Evolutionary conservation across 2,113 vertebrate species (phyloP), one percentile per base, ranked within the genome.

Genomic region (Butastur rufipennis): DNA sequence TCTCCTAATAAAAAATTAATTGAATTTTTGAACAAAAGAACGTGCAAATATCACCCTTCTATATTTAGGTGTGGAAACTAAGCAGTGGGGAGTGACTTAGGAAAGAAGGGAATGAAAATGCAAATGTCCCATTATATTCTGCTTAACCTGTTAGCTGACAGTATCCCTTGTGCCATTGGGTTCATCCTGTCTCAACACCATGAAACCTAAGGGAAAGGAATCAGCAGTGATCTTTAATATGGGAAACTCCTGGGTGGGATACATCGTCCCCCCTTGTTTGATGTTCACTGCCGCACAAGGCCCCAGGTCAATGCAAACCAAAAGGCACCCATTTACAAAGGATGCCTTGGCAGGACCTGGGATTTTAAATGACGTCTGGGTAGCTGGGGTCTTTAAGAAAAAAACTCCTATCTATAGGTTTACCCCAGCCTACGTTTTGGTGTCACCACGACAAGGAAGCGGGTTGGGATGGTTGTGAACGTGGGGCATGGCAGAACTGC

Each of bases 21-120:
- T 82, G 90, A 15, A 80, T 94, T 95, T 96, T 94, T 95, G 92
- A 97, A 94, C 95, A 90, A 95, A 96, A 85, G 96, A 82, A 93
- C 3, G 2, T 61, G 79, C 45, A n/a, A 68, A 68, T 80, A 80
- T 62, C 90, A 66, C 70, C 45, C 74, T 96, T 91, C 90, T 90
- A 58, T 85, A 94, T 96, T 95, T 94, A 91, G 74, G 42, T 16
- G 32, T 34, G 74, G 79, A 71, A 93, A 80, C 6, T 16, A 77
- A 86, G 88, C 74, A 85, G 48, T 72, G 74, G 58, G 74, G 68
- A 80, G 56, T 21, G 58, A 27, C 62, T 92, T 72, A 22, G 58
- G 22, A 85, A 84, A 88, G 86, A 88, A 89, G 27, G 45, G 72
- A 36, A n/a, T 13, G 58, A 82, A 95, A 94, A 94, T 85, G 78